Evolutionary conservation across 2,113 vertebrate genomes (phyloP).

Genomic region (Petrocephalus microphthalmus): DNA sequence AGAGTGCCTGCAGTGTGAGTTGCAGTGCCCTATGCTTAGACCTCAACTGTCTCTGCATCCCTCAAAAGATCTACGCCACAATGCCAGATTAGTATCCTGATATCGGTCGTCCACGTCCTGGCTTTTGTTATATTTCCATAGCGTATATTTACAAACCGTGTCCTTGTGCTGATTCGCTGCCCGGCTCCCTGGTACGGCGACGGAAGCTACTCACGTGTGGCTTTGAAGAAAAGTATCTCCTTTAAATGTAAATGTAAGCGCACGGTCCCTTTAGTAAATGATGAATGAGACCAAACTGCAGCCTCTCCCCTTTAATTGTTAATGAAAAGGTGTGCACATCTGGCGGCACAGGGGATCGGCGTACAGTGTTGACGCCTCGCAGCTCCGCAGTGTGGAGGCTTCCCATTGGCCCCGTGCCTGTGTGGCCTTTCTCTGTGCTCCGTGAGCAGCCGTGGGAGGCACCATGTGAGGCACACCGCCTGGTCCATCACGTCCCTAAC

Average conservation of each 20-base stretch:
- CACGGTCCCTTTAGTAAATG: neutral
- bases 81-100: neutral
- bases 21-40: neutral
- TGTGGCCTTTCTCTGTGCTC: neutral
- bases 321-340: neutral
- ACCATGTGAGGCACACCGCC: neutral
- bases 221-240: neutral
- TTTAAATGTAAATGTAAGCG: neutral
- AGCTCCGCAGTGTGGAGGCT: neutral
- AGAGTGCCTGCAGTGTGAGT: neutral
- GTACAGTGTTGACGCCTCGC: neutral
- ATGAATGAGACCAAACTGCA: conserved; percentile 2
- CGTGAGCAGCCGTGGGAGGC: neutral
- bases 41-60: neutral
- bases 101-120: neutral
- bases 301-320: neutral
- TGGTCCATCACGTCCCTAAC: neutral
- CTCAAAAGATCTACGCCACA: neutral
- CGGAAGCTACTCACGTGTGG: neutral
- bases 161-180: neutral
- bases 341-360: neutral
- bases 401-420: neutral
- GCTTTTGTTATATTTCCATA: neutral
- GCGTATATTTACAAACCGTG: neutral
- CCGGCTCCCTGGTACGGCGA: neutral